Evolutionary conservation across 2,113 vertebrate species (phyloP), one percentile per base, ranked within the genome.

Genomic region (Stercorarius parasiticus): DNA sequence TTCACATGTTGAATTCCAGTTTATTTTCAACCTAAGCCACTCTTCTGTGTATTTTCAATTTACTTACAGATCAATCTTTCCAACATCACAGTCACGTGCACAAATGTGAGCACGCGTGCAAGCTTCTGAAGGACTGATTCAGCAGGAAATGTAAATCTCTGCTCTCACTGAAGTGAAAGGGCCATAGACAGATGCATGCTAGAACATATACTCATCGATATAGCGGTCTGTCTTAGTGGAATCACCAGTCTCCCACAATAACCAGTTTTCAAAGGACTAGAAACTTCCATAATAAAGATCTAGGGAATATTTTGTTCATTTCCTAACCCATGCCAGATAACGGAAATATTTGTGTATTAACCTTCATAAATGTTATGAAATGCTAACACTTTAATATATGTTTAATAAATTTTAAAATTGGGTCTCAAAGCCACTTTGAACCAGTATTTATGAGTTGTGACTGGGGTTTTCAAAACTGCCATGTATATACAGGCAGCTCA

Each of bases 171-270:
- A 66, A 59, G 42, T 47, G 65, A 66, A 91, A 72, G 22, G 43
- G 43, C 22, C 23, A 62, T 5, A 61, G 30, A 18, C 0, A 38
- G 38, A n/a, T 32, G 27, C 8, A 32, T 47, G 36, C 55, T 27
- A 70, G 25, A 49, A 40, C 15, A 50, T 3, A 42, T 0, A 42
- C 4, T 29, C 13, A 29, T 45, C 38, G 62, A 10, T 1, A 29
- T 0, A 76, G 38, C 6, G 4, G n/a, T 23, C 38, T 61, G 1
- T 8, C 36, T 52, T 21, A 69, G 29, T 1, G 32, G n/a, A 66
- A 20, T 9, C 13, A 11, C 29, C 59, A 45, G 59, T 26, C 11
- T 86, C 22, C 42, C 45, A 62, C 6, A 53, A 7, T 9, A 26
- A 53, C 47, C 14, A 11, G 2, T 82, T 81, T 90, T 22, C 67